Base-by-base conservation (phyloP, 2,888 invertebrate genomes). In the Morpho helenor region DNA sequence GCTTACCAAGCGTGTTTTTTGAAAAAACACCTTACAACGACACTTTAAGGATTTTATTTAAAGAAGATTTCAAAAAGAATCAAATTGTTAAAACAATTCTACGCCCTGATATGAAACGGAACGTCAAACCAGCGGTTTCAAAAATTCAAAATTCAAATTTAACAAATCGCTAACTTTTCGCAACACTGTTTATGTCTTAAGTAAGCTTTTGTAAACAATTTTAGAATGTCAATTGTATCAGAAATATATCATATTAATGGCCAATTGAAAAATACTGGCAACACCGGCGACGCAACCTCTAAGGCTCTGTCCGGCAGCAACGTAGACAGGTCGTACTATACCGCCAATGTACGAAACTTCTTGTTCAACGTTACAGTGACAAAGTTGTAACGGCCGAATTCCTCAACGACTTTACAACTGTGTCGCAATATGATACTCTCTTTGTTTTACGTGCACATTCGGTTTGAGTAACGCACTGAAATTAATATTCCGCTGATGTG, bases 281-380 rank as follows among this genome's bases (percentile, higher is more conserved):
- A 86, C 80, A 83, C 81, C 61, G 53, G 68, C 68, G 72, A 73
- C 74, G 77, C 81, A 85, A 86, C 87, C 84, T 86, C 83, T 85
- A 85, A 87, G 84, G 80, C 85, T 85, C 76, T 78, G 79, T 79
- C 79, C 78, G 80, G 79, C 79, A 77, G 79, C 79, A 82, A 80
- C 77, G 76, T 77, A 78, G 76, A 76, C 72, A 72, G 74, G 70
- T 77, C 81, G 74, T 65, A 72, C 79, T 79, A 75, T 76, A 71
- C 67, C 71, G 69, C 79, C 74, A 77, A 79, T 68, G 75, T 73
- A 67, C 68, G 7, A 66, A 67, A 68, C 59, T 74, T 72, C 72
- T 31, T 5, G 31, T 31, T 31, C 1, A 31, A 31, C 31, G 31
- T 31, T 31, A 31, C 31, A 31, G 31, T 45, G 74, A 82, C 77